Evolutionary conservation across 2,888 invertebrate genomes (phyloP).

Genomic region (Catocala fraxini): DNA sequence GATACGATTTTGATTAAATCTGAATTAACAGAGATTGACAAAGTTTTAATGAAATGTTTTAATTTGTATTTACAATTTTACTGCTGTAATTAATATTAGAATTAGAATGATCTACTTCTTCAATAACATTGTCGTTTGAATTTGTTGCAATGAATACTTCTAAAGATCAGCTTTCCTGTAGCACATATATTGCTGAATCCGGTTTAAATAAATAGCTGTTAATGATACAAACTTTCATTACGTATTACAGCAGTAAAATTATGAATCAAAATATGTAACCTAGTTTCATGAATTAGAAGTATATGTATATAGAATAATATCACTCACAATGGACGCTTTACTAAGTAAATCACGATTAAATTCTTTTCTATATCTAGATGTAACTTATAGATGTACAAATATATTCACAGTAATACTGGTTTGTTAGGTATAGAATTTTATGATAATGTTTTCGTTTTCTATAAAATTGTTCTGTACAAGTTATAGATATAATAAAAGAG

Average conservation of each 20-base stretch:
- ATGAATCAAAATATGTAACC: neutral
- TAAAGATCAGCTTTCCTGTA: too few species aligned
- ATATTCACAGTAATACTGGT: slow-evolving; percentile 32
- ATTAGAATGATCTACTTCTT: neutral
- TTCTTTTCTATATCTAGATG: slow-evolving; percentile 49
- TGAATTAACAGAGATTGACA: neutral
- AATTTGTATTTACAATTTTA: slow-evolving; percentile 17
- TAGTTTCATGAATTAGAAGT: slow-evolving; percentile 37
- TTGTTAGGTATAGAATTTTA: slow-evolving; percentile 16
- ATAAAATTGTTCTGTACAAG: too few species aligned
- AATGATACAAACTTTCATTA: too few species aligned
- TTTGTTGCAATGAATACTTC: neutral
- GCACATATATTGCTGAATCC: too few species aligned
- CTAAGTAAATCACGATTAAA: slow-evolving; percentile 57
- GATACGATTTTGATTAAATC: neutral
- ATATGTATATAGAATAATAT: slow-evolving; percentile 51
- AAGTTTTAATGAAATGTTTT: slow-evolving; percentile 2
- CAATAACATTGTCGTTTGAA: neutral
- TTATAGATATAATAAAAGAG: neutral
- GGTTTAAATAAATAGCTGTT: too few species aligned
- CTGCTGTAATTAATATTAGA: neutral
- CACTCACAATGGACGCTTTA: slow-evolving; percentile 66
- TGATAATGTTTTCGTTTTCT: neutral
- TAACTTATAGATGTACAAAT: slow-evolving; percentile 43
- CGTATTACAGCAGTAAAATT: slow-evolving; percentile 10